A percentile compares a stretch with the other conserved stretches of the same genome.
These are phyloP conservation scores for Parus major DNA, from an alignment of 2,113 vertebrate genomes.

Conservation along the genomic window DNA sequence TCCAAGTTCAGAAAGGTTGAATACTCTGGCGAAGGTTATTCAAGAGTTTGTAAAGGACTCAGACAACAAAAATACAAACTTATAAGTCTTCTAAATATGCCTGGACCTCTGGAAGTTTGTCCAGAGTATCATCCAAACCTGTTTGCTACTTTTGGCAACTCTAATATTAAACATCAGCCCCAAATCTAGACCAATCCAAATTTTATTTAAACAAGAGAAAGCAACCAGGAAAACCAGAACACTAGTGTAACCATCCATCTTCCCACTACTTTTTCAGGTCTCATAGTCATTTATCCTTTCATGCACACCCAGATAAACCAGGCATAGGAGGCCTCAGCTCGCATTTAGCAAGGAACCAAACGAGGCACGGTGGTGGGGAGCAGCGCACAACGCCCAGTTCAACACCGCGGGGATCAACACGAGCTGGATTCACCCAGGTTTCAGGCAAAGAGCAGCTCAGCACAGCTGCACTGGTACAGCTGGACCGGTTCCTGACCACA, in stretches of 20 bases:
- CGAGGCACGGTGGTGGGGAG: rapidly evolving
- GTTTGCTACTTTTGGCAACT: not conserved
- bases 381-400: rapidly evolving
- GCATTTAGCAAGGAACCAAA: not conserved
- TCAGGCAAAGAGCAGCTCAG: not conserved
- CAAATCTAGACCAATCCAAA: not conserved
- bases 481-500: not conserved
- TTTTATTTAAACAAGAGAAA: not conserved
- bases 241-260: not conserved
- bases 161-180: not conserved
- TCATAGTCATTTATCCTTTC: not conserved
- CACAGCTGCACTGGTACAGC: not conserved
- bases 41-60: not conserved
- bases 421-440: not conserved
- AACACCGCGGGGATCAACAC: rapidly evolving
- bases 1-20: not conserved
- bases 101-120: not conserved
- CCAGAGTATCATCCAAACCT: not conserved
- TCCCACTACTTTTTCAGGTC: not conserved
- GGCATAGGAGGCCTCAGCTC: not conserved
- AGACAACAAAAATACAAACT: not conserved
- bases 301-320: not conserved
- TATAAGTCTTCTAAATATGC: not conserved
- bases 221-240: not conserved
- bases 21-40: not conserved